These are phyloP conservation scores for Holacanthella duospinosa DNA, from an alignment of 2,888 invertebrate species.

Conservation along the genomic window DNA sequence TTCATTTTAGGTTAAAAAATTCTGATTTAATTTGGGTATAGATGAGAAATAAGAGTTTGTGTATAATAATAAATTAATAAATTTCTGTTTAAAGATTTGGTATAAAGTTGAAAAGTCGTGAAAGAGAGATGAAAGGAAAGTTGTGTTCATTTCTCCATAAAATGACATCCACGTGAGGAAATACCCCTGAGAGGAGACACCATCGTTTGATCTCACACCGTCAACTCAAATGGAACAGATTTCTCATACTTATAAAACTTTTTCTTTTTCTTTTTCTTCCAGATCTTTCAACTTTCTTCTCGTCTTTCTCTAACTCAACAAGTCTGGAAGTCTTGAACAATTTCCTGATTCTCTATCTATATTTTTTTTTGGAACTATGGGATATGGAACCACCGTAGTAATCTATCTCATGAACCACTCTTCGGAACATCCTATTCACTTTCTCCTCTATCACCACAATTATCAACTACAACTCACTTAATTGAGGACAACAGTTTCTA, in stretches of 20 bases:
- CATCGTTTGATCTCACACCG: not conserved
- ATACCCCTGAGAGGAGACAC: not conserved
- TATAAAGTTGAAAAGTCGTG: too few relatives aligned
- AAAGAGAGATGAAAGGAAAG: not conserved
- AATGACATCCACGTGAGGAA: not conserved
- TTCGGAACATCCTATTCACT: too few relatives aligned
- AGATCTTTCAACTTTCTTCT: not conserved
- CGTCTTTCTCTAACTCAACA: not conserved
- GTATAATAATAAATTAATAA: too few relatives aligned
- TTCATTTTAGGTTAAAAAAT: too few relatives aligned
- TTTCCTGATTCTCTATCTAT: not conserved
- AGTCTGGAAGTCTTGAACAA: not conserved
- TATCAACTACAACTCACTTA: not conserved
- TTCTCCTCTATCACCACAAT: not conserved
- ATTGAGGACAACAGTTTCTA: not conserved
- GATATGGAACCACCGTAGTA: not conserved
- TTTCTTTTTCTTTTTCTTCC: not conserved
- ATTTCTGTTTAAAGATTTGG: too few relatives aligned
- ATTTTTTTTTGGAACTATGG: not conserved
- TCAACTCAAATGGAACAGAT: not conserved
- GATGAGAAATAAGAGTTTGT: too few relatives aligned
- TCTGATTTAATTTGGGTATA: too few relatives aligned
- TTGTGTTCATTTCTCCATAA: not conserved
- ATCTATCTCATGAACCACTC: too few relatives aligned
- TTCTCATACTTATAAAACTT: not conserved